phyloP scores from a whole-genome alignment of 2,888 invertebrate species.

The Callyntrura sp. region DNA sequence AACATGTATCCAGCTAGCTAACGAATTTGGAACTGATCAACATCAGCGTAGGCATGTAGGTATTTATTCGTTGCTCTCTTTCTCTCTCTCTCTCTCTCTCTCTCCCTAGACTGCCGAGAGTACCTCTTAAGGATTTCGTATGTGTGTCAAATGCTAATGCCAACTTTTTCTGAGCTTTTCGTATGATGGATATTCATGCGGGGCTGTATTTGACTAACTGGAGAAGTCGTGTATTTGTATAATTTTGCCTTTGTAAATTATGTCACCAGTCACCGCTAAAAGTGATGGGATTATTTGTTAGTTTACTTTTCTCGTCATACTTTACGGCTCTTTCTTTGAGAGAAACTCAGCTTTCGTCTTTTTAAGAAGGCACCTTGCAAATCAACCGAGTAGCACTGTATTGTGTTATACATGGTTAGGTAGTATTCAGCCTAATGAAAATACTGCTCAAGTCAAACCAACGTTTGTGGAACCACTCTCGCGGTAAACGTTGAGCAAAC shows the following conservation, averaged over 20 bases:
- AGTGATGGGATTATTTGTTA: not conserved
- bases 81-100: too few relatives aligned
- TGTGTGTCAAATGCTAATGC: conserved; percentile 73
- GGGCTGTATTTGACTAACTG: conserved; percentile 20
- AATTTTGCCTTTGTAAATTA: not conserved
- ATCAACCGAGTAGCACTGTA: too few relatives aligned
- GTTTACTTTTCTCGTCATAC: not conserved
- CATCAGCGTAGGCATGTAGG: not conserved
- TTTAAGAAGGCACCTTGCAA: too few relatives aligned
- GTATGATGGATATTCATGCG: conserved; percentile 18
- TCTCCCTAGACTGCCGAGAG: not conserved
- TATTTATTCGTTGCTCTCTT: too few relatives aligned
- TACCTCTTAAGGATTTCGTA: conserved; percentile 33
- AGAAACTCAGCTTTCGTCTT: not conserved
- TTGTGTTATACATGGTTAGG: not conserved
- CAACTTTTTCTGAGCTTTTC: conserved; percentile 15
- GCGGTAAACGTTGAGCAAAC: conserved; percentile 17
- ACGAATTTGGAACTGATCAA: conserved; percentile 20
- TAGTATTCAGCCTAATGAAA: conserved; percentile 3
- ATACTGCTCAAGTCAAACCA: conserved; percentile 6
- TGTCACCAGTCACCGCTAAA: conserved; percentile 5
- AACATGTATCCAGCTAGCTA: not conserved
- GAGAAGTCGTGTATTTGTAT: conserved; percentile 16
- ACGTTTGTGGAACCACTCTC: not conserved
- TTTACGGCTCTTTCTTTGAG: not conserved